A percentile compares a stretch with the other conserved stretches of the same genome.
phyloP scores from a whole-genome alignment of 2,888 invertebrate genomes.

The Caenorhabditis sp. region DNA sequence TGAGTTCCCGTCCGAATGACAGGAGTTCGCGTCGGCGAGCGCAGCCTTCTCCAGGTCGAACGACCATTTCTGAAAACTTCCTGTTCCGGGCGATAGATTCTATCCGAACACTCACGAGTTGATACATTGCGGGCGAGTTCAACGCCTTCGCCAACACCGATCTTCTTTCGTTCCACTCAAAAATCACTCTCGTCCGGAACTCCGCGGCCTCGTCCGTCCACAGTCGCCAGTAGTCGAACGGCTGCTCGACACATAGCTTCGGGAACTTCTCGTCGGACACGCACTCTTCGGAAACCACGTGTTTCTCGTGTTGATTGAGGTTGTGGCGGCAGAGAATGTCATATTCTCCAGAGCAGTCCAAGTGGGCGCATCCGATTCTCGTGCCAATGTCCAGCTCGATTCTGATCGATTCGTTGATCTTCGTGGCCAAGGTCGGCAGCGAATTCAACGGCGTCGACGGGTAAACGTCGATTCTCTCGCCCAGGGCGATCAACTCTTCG shows the following conservation, averaged over 20 bases:
- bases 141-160: constrained; percentile 10
- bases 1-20: too few relatives aligned
- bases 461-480: too few relatives aligned
- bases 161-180: constrained; percentile 23
- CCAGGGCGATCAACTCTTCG: neutral
- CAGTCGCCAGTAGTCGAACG: constrained; percentile 7
- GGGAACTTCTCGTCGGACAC: neutral
- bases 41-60: neutral
- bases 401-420: neutral
- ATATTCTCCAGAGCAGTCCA: constrained; percentile 5
- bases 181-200: constrained; percentile 9
- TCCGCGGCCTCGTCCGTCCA: neutral
- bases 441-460: neutral
- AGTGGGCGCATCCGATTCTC: constrained; percentile 19
- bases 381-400: constrained; percentile 16
- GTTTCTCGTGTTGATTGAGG: neutral
- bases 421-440: constrained; percentile 1
- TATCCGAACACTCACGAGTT: constrained; percentile 2
- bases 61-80: constrained; percentile 11
- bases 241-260: constrained; percentile 17
- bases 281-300: neutral
- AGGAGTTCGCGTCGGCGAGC: too few relatives aligned
- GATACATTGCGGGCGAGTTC: constrained; percentile 5
- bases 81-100: too few relatives aligned
- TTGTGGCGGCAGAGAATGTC: constrained; percentile 10